Conservation (phyloP, 2,888 invertebrate genomes). For the Cosmopolites sordidus region DNA sequence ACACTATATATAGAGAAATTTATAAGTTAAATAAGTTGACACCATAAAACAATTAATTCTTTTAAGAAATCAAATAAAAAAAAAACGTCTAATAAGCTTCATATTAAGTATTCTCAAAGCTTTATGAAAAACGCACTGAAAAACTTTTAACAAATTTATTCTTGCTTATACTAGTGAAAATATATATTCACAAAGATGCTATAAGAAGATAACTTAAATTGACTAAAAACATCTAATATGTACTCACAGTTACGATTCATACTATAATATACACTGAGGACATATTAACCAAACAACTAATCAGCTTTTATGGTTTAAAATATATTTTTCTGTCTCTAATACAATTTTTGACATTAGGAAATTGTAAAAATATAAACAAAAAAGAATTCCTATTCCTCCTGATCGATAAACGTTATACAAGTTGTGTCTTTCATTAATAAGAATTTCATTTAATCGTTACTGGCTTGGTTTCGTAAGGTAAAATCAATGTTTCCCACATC, state of each 20-base stretch:
- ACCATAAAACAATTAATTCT: too few species aligned
- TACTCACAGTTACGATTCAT: conserved; percentile 64
- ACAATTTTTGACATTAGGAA: conserved; percentile 57
- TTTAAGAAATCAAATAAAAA: too few species aligned
- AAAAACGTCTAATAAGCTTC: too few species aligned
- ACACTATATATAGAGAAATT: too few species aligned
- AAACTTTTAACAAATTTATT: conserved; percentile 62
- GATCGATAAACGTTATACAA: too few species aligned
- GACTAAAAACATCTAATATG: too few species aligned
- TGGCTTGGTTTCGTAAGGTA: conserved; percentile 58
- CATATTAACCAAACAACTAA: conserved; percentile 60
- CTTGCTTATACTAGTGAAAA: conserved; percentile 58
- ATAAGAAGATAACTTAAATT: too few species aligned
- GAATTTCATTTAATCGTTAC: conserved; percentile 54
- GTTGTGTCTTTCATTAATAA: neutral
- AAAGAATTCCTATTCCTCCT: conserved; percentile 76
- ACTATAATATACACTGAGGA: conserved; percentile 75
- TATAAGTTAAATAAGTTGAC: too few species aligned
- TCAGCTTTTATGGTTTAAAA: conserved; percentile 59
- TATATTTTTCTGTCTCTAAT: conserved; percentile 43
- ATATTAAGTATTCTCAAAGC: conserved; percentile 62
- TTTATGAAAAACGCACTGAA: conserved; percentile 62
- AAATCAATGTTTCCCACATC: conserved; percentile 58
- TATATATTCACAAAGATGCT: conserved; percentile 66
- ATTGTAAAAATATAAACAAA: conserved; percentile 64